Percentiles rank a stretch among this genome's conserved stretches.
phyloP scores from a whole-genome alignment of 2,113 vertebrate species.

The Melanostigma gelatinosum region DNA sequence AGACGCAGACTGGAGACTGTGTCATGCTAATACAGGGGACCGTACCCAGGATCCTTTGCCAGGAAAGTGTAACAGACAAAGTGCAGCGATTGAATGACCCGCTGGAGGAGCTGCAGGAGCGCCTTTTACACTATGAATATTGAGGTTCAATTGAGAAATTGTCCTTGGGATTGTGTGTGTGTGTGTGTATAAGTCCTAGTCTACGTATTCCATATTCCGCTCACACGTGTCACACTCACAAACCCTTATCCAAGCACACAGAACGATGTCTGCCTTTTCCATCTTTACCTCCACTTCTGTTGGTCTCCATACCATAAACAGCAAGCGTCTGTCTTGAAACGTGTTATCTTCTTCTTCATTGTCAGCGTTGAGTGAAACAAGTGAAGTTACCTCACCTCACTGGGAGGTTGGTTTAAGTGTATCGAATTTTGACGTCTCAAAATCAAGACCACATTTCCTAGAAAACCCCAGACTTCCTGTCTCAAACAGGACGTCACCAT shows the following conservation, averaged over 20 bases:
- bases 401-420: background rate
- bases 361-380: background rate
- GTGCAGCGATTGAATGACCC: conserved; percentile 35
- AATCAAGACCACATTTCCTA: conserved; percentile 38
- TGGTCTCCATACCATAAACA: background rate
- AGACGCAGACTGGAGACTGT: conserved; percentile 39
- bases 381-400: background rate
- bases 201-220: conserved; percentile 53
- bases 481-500: conserved; percentile 24
- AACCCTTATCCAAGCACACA: conserved; percentile 14
- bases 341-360: background rate
- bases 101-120: conserved; percentile 5
- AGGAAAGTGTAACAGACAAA: conserved; percentile 38
- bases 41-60: conserved; percentile 7
- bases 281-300: conserved; percentile 10
- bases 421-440: conserved; percentile 8
- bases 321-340: no score
- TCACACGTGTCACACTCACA: conserved; percentile 64
- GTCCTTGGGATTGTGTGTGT: no score
- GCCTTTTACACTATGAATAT: background rate
- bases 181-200: conserved; percentile 53
- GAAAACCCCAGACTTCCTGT: conserved; percentile 17
- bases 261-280: conserved; percentile 17
- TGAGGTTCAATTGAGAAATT: conserved; percentile 45
- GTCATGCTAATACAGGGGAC: conserved; percentile 42